Percentiles rank a stretch among this genome's conserved stretches.
Conservation (phyloP, 2,113 vertebrate species). For the Ophthalmolycus amberensis region DNA sequence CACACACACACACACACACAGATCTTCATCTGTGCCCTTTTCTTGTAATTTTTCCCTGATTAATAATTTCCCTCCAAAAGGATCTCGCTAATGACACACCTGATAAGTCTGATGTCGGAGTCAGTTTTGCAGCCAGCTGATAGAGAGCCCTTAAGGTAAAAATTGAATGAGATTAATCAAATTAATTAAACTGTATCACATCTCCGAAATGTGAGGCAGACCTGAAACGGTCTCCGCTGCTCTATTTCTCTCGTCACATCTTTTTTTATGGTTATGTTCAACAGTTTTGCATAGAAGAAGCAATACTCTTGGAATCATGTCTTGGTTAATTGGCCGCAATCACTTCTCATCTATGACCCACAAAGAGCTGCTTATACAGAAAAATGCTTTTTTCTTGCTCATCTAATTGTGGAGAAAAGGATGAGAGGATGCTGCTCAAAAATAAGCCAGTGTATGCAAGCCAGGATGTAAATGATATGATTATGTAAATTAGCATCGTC, state of each 20-base stretch:
- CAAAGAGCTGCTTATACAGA: conserved; percentile 52
- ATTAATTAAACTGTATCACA: conserved; percentile 62
- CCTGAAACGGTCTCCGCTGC: conserved; percentile 15
- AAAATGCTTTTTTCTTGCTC: conserved; percentile 58
- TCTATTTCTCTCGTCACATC: conserved; percentile 19
- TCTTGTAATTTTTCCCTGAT: conserved; percentile 47
- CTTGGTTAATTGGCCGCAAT: conserved; percentile 53
- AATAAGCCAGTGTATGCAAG: conserved; percentile 45
- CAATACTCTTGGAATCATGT: conserved; percentile 45
- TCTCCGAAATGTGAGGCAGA: conserved; percentile 35
- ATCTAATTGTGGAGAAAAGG: conserved; percentile 46
- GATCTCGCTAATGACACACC: conserved; percentile 63
- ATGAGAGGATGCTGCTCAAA: conserved; percentile 53
- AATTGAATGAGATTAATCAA: conserved; percentile 71
- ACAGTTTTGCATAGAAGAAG: conserved; percentile 44
- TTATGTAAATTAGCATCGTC: conserved; percentile 39
- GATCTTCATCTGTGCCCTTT: conserved; percentile 15
- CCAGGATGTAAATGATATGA: conserved; percentile 57
- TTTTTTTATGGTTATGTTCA: conserved; percentile 38
- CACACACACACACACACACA: neutral
- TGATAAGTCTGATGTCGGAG: conserved; percentile 69
- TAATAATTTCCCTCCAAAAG: conserved; percentile 51
- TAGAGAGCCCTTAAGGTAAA: conserved; percentile 57
- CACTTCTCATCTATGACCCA: conserved; percentile 60
- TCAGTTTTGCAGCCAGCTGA: conserved; percentile 48